Evolutionary conservation across 2,888 invertebrate genomes (phyloP), one percentile per base, ranked within the genome.

Genomic region (Cabera pusaria): DNA sequence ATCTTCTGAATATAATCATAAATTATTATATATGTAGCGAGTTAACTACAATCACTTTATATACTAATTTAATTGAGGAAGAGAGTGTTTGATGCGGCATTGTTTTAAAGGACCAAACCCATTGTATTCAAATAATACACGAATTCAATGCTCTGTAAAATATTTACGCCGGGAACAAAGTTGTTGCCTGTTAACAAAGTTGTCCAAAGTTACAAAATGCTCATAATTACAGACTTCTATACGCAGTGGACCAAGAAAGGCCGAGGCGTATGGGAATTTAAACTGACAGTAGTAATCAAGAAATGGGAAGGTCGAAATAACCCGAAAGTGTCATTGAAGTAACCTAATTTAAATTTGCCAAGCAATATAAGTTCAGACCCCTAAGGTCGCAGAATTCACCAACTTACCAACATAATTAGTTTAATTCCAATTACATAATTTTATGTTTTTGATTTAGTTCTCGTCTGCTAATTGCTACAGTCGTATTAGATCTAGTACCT

Each of bases 281-380:
- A 32, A 44, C 44, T 6, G 17, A 37, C 45, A 52, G 59, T 59
- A 80, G 39, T 40, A 40, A 40, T 40, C 34, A 40, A 40, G 40
- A 29, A 40, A 40, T 29, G 28, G 24, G 20, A 40, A 40, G 40
- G 40, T 34, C 40, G 9, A 5, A 34, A 16, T 7, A 14, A 5
- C 19, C 19, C 6, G 6, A 6, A n/a, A 19, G 19, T 19, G 7
- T 20, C 20, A 20, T n/a, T 20, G 7, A 4, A 14, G 14, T n/a
- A 76, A 57, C 45, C 59, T 52, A 64, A 72, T 72, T 69, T 59
- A 60, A 74, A 70, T 60, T 64, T 45, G 46, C 56, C 45, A 62
- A 69, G 60, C 65, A 75, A 75, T 79, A 72, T 68, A 74, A 63
- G 69, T 62, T 61, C 12, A 48, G 43, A 44, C 64, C 81, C 73